phyloP scores from a whole-genome alignment of 2,888 invertebrate genomes.

The Rotaria macrura region DNA sequence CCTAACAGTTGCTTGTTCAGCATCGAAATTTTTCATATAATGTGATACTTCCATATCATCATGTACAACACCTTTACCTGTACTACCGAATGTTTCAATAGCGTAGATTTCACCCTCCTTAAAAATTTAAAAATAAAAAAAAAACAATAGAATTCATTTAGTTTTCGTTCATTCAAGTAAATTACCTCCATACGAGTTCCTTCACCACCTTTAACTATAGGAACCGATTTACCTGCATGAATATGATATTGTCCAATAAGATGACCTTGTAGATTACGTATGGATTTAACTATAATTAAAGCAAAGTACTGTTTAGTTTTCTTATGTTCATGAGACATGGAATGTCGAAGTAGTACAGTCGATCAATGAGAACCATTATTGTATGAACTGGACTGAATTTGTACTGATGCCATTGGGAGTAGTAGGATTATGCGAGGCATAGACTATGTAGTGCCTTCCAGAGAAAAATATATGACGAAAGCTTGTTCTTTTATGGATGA shows the following conservation, averaged over 20 bases:
- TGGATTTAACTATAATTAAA: slow-evolving; percentile 66
- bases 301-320: too few relatives aligned
- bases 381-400: too few relatives aligned
- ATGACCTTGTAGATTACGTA: slow-evolving; percentile 94
- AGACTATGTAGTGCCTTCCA: too few relatives aligned
- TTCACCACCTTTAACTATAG: slow-evolving; percentile 96
- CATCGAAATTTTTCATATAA: slow-evolving; percentile 97
- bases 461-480: too few relatives aligned
- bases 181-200: slow-evolving; percentile 79
- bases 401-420: too few relatives aligned
- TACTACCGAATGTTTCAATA: slow-evolving; percentile 97
- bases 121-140: not conserved
- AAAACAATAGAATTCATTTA: not conserved
- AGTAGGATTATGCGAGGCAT: too few relatives aligned
- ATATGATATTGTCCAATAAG: slow-evolving; percentile 93
- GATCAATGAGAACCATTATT: too few relatives aligned
- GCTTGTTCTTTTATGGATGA: too few relatives aligned
- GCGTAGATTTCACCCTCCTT: slow-evolving; percentile 92
- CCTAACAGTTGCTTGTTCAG: slow-evolving; percentile 75
- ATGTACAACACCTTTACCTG: slow-evolving; percentile 75
- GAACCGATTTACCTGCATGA: slow-evolving; percentile 90
- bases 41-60: slow-evolving; percentile 99
- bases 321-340: too few relatives aligned
- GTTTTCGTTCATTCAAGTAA: not conserved
- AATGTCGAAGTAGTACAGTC: too few relatives aligned